A percentile compares a stretch with the other conserved stretches of the same genome.
These are phyloP conservation scores for Neostethus bicornis DNA, from an alignment of 2,797 vertebrate species.

Conservation along the genomic window DNA sequence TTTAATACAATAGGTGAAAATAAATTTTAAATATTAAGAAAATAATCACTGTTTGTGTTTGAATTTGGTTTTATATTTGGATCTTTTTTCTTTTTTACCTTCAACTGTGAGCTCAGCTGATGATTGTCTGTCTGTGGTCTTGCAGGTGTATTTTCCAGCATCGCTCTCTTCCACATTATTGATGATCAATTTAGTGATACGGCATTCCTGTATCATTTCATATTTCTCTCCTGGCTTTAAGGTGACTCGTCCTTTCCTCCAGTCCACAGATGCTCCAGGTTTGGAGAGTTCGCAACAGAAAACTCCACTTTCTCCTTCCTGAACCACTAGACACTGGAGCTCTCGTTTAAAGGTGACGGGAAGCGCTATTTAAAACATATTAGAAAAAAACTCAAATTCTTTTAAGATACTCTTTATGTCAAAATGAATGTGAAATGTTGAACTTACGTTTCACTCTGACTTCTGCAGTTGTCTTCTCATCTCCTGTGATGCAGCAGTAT, in stretches of 20 bases:
- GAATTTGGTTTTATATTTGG: background rate
- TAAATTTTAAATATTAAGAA: background rate
- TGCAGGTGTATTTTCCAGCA: conserved; percentile 88
- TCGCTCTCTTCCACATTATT: conserved; percentile 82
- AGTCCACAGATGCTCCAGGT: conserved; percentile 79
- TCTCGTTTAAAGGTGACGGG: conserved; percentile 86
- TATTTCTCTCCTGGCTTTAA: conserved; percentile 88
- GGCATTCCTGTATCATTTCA: conserved; percentile 83
- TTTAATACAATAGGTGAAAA: conserved; percentile 4
- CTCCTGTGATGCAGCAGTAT: conserved; percentile 68
- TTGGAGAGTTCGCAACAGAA: conserved; percentile 88
- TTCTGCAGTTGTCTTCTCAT: conserved; percentile 80
- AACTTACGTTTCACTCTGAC: conserved; percentile 79
- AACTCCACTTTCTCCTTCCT: conserved; percentile 77
- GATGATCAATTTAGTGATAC: conserved; percentile 79
- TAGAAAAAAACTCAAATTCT: background rate
- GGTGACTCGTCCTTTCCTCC: conserved; percentile 86
- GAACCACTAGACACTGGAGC: conserved; percentile 78
- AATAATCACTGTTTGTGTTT: background rate
- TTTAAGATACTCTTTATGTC: too few relatives aligned
- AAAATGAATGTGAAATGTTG: too few relatives aligned
- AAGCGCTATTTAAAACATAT: conserved; percentile 70
- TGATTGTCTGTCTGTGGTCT: conserved; percentile 83
- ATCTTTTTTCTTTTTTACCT: conserved; percentile 73
- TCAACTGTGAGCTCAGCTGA: conserved; percentile 82